phyloP scores from a whole-genome alignment of 2,797 vertebrate genomes.

The Avahi laniger region DNA sequence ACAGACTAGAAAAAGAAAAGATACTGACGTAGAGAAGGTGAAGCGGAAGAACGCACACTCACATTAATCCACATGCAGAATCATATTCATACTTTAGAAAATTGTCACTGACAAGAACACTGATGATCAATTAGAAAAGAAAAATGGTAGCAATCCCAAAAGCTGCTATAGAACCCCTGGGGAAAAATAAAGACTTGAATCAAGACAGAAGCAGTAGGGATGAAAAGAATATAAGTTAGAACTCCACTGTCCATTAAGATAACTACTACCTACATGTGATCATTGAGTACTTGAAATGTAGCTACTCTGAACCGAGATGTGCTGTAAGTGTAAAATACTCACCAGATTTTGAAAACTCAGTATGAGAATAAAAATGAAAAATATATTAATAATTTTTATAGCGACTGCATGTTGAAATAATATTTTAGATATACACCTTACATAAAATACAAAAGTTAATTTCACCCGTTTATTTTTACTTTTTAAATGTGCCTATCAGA shows the following conservation, averaged over 20 bases:
- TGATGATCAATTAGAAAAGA: neutral
- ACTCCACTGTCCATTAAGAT: neutral
- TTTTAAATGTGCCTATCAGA: conserved; percentile 5
- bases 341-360: neutral
- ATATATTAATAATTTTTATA: neutral
- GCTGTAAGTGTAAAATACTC: neutral
- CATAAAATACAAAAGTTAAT: conserved; percentile 6
- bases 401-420: neutral
- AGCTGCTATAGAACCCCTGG: neutral
- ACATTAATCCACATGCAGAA: neutral
- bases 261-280: neutral
- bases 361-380: conserved; percentile 25
- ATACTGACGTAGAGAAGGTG: neutral
- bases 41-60: neutral
- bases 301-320: neutral
- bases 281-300: neutral
- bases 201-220: neutral
- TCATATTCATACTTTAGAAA: conserved; percentile 35
- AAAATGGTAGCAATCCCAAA: neutral
- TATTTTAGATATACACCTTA: neutral
- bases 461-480: neutral
- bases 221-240: neutral
- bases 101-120: conserved; percentile 6
- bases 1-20: conserved; percentile 47
- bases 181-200: neutral